A percentile compares a stretch with the other conserved stretches of the same genome.
Conservation (phyloP, 2,888 invertebrate genomes). For the Nephrotoma appendiculata region DNA sequence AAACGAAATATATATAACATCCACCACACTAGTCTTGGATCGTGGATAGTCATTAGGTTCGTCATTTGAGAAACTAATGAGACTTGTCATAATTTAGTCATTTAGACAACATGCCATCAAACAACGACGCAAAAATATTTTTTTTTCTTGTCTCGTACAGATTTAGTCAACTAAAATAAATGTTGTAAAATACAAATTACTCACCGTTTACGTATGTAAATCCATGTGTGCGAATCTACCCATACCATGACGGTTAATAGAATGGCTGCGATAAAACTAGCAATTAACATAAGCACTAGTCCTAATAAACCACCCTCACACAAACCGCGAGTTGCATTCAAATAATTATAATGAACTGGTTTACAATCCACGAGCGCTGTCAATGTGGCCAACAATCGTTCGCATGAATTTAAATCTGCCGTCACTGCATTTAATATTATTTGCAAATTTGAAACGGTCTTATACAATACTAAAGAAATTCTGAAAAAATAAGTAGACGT, state of each 20-base stretch:
- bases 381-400: conserved; percentile 49
- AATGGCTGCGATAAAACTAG: conserved; percentile 74
- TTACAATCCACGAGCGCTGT: conserved; percentile 70
- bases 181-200: conserved; percentile 17
- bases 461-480: conserved; percentile 31
- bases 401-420: conserved; percentile 64
- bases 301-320: conserved; percentile 75
- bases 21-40: too few species aligned
- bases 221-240: conserved; percentile 94
- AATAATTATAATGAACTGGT: conserved; percentile 68
- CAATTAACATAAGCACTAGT: conserved; percentile 70
- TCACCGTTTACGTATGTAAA: conserved; percentile 74
- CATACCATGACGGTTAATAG: conserved; percentile 84
- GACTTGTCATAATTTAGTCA: too few species aligned
- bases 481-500: not conserved
- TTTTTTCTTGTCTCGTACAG: too few species aligned
- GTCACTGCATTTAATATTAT: conserved; percentile 61
- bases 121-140: too few species aligned
- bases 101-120: too few species aligned
- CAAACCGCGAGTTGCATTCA: conserved; percentile 61
- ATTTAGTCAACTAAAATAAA: too few species aligned
- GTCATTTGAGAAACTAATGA: too few species aligned
- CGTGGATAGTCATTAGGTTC: too few species aligned
- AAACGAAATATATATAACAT: too few species aligned
- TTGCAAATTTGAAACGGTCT: conserved; percentile 40